A percentile compares a stretch with the other conserved stretches of the same genome.
Conservation (phyloP, 1,140 invertebrate species). For the Anastatus disparis region DNA sequence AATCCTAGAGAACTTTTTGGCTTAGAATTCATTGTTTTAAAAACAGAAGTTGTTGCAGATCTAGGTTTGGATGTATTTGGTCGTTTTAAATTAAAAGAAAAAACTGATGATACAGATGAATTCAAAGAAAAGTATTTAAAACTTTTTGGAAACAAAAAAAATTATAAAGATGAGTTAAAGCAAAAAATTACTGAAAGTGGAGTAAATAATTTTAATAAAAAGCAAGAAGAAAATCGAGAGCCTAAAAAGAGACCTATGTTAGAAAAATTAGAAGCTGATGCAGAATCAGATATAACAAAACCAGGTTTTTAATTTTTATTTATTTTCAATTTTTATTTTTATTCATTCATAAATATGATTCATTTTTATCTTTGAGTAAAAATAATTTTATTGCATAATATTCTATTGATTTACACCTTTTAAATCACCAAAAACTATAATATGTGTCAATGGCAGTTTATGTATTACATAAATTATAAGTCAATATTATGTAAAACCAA, state of each 20-base stretch:
- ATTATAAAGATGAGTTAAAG: slow-evolving; percentile 53
- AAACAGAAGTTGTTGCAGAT: slow-evolving; percentile 57
- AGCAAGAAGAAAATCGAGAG: slow-evolving; percentile 49
- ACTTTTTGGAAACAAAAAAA: slow-evolving; percentile 44
- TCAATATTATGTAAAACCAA: too few species aligned
- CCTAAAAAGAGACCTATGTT: slow-evolving; percentile 52
- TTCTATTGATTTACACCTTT: too few species aligned
- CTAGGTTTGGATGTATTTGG: slow-evolving; percentile 60
- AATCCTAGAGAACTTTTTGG: slow-evolving; percentile 62
- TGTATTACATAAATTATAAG: too few species aligned
- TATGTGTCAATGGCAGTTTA: too few species aligned
- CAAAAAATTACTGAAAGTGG: slow-evolving; percentile 50
- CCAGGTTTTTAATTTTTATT: slow-evolving; percentile 13
- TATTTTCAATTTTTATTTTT: not conserved
- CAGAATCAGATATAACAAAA: slow-evolving; percentile 21
- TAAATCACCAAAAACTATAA: too few species aligned
- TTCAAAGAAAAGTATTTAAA: slow-evolving; percentile 58
- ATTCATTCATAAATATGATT: not conserved
- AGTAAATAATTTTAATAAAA: slow-evolving; percentile 50
- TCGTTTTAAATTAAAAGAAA: slow-evolving; percentile 58
- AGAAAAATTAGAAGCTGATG: slow-evolving; percentile 54
- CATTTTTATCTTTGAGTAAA: too few species aligned
- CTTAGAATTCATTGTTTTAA: slow-evolving; percentile 54
- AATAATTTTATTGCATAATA: too few species aligned
- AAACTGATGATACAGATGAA: slow-evolving; percentile 39